Percentiles rank a stretch among this genome's conserved stretches.
These are phyloP conservation scores for Crossocerus cetratus DNA, from an alignment of 2,888 invertebrate genomes.

Conservation along the genomic window DNA sequence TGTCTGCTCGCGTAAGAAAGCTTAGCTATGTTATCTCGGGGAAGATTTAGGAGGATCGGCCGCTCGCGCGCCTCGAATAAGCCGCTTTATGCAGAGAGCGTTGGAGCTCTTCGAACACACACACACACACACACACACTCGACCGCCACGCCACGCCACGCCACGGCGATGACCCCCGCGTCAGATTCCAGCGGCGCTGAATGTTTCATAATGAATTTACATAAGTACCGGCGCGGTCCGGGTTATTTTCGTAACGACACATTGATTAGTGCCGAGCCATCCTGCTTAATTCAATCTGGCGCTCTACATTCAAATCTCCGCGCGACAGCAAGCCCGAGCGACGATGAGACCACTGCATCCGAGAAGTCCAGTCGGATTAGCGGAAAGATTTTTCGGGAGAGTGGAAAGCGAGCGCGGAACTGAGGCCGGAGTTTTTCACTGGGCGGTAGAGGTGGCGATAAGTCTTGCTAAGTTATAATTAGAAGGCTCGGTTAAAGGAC, in stretches of 20 bases:
- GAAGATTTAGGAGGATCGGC: slow-evolving; percentile 65
- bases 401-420: too few relatives aligned
- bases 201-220: slow-evolving; percentile 49
- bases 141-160: too few relatives aligned
- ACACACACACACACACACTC: too few relatives aligned
- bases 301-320: background rate
- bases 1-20: slow-evolving; percentile 73
- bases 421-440: background rate
- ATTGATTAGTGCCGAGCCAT: slow-evolving; percentile 22
- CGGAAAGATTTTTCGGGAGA: too few relatives aligned
- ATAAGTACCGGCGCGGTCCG: slow-evolving; percentile 24
- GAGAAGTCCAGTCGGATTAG: too few relatives aligned
- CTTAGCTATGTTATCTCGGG: slow-evolving; percentile 69
- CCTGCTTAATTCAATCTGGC: slow-evolving; percentile 4
- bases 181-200: slow-evolving; percentile 29
- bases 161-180: slow-evolving; percentile 38
- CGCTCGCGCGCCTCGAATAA: slow-evolving; percentile 55
- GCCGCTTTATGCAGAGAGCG: slow-evolving; percentile 52
- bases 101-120: slow-evolving; percentile 26
- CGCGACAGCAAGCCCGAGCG: background rate
- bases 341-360: too few relatives aligned
- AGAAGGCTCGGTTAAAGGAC: slow-evolving; percentile 40
- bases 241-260: slow-evolving; percentile 28
- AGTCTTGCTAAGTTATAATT: slow-evolving; percentile 21
- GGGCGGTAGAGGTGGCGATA: background rate